Conservation (phyloP, 92 coral and sea anemone species). For the Scolanthus callimorphus region DNA sequence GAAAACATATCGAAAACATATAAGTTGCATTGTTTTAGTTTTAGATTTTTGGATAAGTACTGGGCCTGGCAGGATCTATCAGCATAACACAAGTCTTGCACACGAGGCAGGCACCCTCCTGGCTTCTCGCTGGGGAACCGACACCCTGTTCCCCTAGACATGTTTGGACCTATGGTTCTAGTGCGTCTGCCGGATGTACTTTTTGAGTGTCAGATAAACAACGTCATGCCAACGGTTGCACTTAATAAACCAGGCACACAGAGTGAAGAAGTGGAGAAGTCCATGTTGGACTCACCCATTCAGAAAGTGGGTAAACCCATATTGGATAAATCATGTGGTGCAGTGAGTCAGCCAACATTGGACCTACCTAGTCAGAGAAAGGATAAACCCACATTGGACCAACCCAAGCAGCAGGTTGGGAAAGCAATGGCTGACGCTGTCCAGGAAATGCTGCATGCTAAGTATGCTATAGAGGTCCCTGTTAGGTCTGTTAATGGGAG, state of each 20-base stretch:
- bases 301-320: no score
- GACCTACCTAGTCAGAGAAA: no score
- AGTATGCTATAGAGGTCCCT: conserved; percentile 52
- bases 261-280: not conserved
- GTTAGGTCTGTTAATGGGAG: conserved; percentile 43
- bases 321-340: no score
- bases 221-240: not conserved
- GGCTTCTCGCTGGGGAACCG: conserved; percentile 46
- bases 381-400: no score
- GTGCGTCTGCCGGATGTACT: conserved; percentile 52
- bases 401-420: no score
- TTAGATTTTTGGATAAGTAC: conserved; percentile 55
- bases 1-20: no score
- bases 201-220: conserved; percentile 3
- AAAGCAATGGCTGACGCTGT: conserved; percentile 47
- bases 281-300: no score
- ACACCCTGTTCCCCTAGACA: conserved; percentile 36
- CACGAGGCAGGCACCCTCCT: conserved; percentile 46
- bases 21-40: conserved; percentile 18
- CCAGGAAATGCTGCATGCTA: conserved; percentile 45
- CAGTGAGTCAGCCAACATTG: no score
- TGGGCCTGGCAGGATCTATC: conserved; percentile 38
- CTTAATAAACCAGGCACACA: no score
- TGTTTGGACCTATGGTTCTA: conserved; percentile 67
- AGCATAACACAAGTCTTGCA: conserved; percentile 45